phyloP scores from a whole-genome alignment of 2,797 vertebrate genomes.

The Chaetodon trifasciatus region DNA sequence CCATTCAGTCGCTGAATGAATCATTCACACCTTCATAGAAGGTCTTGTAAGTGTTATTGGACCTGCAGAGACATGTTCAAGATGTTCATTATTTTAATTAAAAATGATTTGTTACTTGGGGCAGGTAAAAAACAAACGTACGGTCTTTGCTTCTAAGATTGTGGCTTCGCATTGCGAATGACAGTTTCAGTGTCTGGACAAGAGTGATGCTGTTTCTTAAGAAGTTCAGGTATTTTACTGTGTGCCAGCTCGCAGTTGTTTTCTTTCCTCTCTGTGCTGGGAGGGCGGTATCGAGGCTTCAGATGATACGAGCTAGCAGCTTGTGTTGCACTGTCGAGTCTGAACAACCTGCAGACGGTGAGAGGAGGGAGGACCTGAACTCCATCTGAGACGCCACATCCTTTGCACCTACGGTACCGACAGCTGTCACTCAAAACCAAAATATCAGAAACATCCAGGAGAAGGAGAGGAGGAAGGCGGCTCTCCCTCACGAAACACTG shows the following conservation, averaged over 20 bases:
- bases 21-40: slow-evolving; percentile 7
- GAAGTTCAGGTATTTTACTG: not conserved
- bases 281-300: not conserved
- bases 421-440: not conserved
- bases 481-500: not conserved
- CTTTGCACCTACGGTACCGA: not conserved
- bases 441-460: not conserved
- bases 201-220: too few relatives aligned
- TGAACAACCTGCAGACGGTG: slow-evolving; percentile 2
- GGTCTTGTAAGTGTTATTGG: not conserved
- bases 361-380: not conserved
- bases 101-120: not conserved
- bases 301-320: slow-evolving; percentile 6
- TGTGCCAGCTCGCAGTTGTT: slow-evolving; percentile 1
- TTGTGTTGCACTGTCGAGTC: not conserved
- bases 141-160: not conserved
- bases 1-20: not conserved
- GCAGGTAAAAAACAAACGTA: not conserved
- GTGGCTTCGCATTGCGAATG: not conserved
- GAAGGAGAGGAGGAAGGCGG: too few relatives aligned
- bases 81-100: not conserved
- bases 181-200: not conserved
- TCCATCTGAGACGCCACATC: not conserved
- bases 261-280: not conserved
- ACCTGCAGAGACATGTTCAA: slow-evolving; percentile 3